Evolutionary conservation across 2,888 invertebrate species (phyloP).

Genomic region (Ennomos quercinarius): DNA sequence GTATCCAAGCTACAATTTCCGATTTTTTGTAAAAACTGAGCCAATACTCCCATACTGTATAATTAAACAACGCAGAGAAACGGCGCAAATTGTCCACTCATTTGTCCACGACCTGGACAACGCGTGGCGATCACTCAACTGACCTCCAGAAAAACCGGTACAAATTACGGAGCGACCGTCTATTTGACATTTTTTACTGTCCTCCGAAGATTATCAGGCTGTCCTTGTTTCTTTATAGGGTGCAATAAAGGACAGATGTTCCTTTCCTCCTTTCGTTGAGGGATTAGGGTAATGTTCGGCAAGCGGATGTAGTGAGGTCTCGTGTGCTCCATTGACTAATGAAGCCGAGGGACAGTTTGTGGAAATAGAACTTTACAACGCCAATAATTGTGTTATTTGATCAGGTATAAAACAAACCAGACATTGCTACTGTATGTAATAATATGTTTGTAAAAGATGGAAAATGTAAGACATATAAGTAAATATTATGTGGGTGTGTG

Average conservation of each 20-base stretch:
- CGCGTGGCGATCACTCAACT: slow-evolving; percentile 64
- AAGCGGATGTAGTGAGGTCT: slow-evolving; percentile 18
- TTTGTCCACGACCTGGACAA: slow-evolving; percentile 64
- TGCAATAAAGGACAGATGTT: slow-evolving; percentile 38
- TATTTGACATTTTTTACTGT: slow-evolving; percentile 32
- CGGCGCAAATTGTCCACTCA: slow-evolving; percentile 63
- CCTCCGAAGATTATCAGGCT: slow-evolving; percentile 33
- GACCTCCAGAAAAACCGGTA: slow-evolving; percentile 52
- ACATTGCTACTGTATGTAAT: too few relatives aligned
- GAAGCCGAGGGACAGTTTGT: slow-evolving; percentile 14
- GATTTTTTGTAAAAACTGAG: too few relatives aligned
- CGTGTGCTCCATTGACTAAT: slow-evolving; percentile 12
- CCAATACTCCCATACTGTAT: slow-evolving; percentile 12
- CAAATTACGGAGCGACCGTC: slow-evolving; percentile 44
- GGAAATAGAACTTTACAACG: slow-evolving; percentile 9
- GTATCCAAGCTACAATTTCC: too few relatives aligned
- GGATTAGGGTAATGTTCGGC: slow-evolving; percentile 6
- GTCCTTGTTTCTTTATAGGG: slow-evolving; percentile 36
- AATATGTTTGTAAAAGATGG: too few relatives aligned
- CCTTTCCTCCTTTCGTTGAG: slow-evolving; percentile 21
- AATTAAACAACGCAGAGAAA: slow-evolving; percentile 31
- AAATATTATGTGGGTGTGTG: too few relatives aligned
- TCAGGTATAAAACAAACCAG: too few relatives aligned
- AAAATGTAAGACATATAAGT: too few relatives aligned
- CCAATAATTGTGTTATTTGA: too few relatives aligned